These are phyloP conservation scores for Phalacrocorax carbo DNA, from an alignment of 2,113 vertebrate species.

Conservation along the genomic window DNA sequence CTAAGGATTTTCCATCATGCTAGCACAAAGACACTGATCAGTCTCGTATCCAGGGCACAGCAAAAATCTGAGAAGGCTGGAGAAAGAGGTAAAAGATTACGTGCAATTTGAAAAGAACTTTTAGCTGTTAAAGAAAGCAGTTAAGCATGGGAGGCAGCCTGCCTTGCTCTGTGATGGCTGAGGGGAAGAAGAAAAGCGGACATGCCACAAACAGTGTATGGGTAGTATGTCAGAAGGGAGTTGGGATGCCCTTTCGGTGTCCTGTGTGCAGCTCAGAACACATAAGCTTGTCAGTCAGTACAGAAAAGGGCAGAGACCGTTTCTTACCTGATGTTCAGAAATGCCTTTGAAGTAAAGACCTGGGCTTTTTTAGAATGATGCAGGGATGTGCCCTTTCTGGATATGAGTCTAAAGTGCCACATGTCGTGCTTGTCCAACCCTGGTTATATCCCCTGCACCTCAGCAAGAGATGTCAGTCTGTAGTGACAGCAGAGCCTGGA, in stretches of 20 bases:
- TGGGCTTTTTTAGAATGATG: background rate
- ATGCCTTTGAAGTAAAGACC: background rate
- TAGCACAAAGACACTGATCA: background rate
- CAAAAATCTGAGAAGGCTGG: background rate
- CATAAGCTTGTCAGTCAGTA: background rate
- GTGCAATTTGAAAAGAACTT: background rate
- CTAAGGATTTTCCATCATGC: background rate
- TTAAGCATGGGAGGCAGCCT: background rate
- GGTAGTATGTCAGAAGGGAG: background rate
- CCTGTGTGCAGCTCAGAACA: background rate
- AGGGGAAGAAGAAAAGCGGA: background rate
- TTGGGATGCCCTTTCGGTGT: background rate
- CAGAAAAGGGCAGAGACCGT: background rate
- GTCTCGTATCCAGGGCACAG: background rate
- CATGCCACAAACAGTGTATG: too few species aligned
- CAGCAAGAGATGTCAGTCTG: background rate
- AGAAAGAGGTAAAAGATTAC: background rate
- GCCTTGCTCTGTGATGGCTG: background rate
- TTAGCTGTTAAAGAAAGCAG: background rate
- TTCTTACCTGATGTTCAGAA: background rate
- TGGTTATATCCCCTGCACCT: background rate
- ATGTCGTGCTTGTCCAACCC: accelerated
- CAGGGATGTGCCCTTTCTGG: background rate
- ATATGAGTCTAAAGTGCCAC: background rate
- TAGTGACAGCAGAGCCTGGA: background rate